Evolutionary conservation across 64 coral and sea anemone genomes (phyloP), one percentile per base, ranked within the genome.

Genomic region (Montipora sp.): DNA sequence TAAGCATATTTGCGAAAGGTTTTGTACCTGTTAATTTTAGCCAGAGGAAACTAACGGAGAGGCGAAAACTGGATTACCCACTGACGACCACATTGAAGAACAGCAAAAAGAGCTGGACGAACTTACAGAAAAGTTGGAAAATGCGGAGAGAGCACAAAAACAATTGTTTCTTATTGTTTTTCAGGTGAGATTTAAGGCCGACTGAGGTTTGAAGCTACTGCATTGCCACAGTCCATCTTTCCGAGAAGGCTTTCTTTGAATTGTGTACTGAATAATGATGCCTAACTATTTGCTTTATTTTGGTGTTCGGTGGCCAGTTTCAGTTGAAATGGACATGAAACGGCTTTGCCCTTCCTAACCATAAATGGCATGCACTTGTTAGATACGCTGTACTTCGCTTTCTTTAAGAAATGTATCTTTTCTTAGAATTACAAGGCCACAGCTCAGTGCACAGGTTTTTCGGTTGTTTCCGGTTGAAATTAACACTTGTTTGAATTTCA

Each of bases 81-180:
- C 75, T 57, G 89, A 19, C 16, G 98, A 99, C 48, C 94, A 96
- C 76, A 74, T 88, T 7, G 92, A 94, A 43, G 92, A 89, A 75
- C 91, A 94, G 57, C 94, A 93, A 48, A 81, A 81, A 59, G 46
- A 92, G 22, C 36, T 99, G 6, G 98, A 99, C 14, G 78, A 95
- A 89, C 47, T 94, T 15, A 89, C 91, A 8, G 98, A 99, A 47
- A 93, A 96, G 90, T 83, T 94, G 55, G 98, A 96, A 75, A 94
- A 91, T 63, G 92, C 85, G 2, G 94, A 99, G 60, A 78, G 91
- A 85, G 84, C 93, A 69, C 94, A 99, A 76, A 99, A 99, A 47
- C 94, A 99, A 67, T 66, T 96, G 14, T 99, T 96, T 59, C 92
- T 99, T 15, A 93, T 99, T 50, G 85, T 96, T 63, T 96, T 99